These are phyloP conservation scores for Yponomeuta cagnagella DNA, from an alignment of 2,888 invertebrate species.

Conservation along the genomic window DNA sequence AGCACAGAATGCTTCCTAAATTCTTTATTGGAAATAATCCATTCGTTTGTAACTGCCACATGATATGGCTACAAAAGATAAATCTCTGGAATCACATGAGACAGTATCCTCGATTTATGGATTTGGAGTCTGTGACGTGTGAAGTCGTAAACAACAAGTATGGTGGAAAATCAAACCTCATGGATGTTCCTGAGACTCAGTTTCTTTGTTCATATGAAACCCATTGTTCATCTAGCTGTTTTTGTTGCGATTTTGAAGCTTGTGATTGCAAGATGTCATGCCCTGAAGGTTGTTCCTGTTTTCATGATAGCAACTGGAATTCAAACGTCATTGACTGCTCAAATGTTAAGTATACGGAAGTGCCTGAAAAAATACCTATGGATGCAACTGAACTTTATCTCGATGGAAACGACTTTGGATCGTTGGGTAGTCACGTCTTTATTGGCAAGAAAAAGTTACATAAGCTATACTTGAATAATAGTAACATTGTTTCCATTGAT, in stretches of 20 bases:
- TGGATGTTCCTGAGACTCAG: constrained; percentile 82
- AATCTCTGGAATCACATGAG: constrained; percentile 83
- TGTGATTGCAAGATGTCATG: constrained; percentile 94
- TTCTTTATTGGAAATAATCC: constrained; percentile 90
- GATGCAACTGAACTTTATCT: constrained; percentile 91
- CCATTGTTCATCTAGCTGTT: constrained; percentile 89
- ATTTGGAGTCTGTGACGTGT: constrained; percentile 85
- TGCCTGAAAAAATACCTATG: constrained; percentile 89
- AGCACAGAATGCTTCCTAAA: constrained; percentile 81
- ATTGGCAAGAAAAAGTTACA: constrained; percentile 89
- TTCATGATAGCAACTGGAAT: constrained; percentile 88
- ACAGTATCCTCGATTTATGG: constrained; percentile 85
- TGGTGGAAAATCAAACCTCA: constrained; percentile 78
- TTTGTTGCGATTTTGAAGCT: constrained; percentile 91
- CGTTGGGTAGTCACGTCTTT: constrained; percentile 86
- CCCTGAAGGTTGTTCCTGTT: constrained; percentile 88
- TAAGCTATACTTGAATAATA: constrained; percentile 85
- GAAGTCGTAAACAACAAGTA: constrained; percentile 81
- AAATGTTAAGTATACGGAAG: constrained; percentile 80
- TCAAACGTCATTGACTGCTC: constrained; percentile 90
- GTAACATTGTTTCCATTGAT: constrained; percentile 82
- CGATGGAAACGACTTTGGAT: constrained; percentile 86
- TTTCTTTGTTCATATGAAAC: constrained; percentile 88
- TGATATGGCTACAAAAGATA: constrained; percentile 89
- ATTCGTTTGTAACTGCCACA: constrained; percentile 89